These are phyloP conservation scores for Eupsilia transversa DNA, from an alignment of 2,888 invertebrate species.

Conservation along the genomic window DNA sequence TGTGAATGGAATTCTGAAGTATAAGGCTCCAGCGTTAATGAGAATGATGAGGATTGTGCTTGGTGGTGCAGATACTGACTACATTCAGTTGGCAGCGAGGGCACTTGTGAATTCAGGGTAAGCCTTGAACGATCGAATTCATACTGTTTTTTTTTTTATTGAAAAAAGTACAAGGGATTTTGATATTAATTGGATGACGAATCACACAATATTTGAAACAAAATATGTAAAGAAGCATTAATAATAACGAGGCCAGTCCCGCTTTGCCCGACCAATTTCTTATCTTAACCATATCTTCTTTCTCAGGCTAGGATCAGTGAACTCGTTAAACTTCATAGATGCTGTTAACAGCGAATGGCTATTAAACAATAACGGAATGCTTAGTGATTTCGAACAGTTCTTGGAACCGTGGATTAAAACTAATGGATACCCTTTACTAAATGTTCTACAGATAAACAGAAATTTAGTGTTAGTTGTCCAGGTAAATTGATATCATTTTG, in stretches of 20 bases:
- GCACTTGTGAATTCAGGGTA: slow-evolving; percentile 40
- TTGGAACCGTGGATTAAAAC: slow-evolving; percentile 75
- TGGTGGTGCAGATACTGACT: slow-evolving; percentile 73
- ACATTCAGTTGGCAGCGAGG: slow-evolving; percentile 74
- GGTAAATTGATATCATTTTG: slow-evolving; percentile 69
- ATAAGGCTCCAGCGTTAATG: slow-evolving; percentile 83
- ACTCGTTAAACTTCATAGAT: slow-evolving; percentile 75
- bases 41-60: slow-evolving; percentile 78
- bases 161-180: not conserved
- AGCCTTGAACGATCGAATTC: too few species aligned
- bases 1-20: slow-evolving; percentile 75
- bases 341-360: slow-evolving; percentile 74
- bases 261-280: too few species aligned
- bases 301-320: slow-evolving; percentile 75
- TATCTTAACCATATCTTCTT: not conserved
- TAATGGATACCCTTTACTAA: slow-evolving; percentile 75
- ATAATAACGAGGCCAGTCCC: not conserved
- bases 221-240: not conserved
- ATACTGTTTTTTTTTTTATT: too few species aligned
- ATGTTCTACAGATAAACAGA: not conserved
- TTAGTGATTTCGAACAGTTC: slow-evolving; percentile 72
- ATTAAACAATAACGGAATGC: slow-evolving; percentile 50
- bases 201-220: not conserved
- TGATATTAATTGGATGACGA: not conserved
- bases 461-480: slow-evolving; percentile 54